These are phyloP conservation scores for Vipera latastei DNA, from an alignment of 2,797 vertebrate species.

Conservation along the genomic window DNA sequence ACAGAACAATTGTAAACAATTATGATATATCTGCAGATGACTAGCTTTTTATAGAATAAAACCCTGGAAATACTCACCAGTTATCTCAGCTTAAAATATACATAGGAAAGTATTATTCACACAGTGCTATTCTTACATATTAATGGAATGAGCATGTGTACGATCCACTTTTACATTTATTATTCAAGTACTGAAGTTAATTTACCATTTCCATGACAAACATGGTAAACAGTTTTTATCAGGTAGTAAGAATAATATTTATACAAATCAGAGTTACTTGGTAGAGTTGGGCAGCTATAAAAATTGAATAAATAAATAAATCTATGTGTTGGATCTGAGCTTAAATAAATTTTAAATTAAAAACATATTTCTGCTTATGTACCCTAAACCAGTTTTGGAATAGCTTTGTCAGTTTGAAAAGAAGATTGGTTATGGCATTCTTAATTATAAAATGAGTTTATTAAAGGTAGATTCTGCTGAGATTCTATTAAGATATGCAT, in stretches of 20 bases:
- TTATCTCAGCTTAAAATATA: not conserved
- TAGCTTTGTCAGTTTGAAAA: slow-evolving; percentile 39
- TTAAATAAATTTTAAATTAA: slow-evolving; percentile 13
- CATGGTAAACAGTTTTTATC: not conserved
- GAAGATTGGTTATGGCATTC: slow-evolving; percentile 19
- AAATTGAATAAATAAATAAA: not conserved
- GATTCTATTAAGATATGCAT: slow-evolving; percentile 45
- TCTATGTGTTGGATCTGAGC: not conserved
- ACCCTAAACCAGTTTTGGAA: not conserved
- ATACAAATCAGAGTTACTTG: not conserved
- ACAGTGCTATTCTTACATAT: not conserved
- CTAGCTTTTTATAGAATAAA: not conserved
- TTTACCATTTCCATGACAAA: not conserved
- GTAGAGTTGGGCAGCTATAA: not conserved
- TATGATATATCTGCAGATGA: not conserved
- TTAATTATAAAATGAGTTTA: slow-evolving; percentile 48
- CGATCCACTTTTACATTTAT: not conserved
- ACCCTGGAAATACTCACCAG: not conserved
- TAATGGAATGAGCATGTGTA: not conserved
- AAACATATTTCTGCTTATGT: slow-evolving; percentile 17
- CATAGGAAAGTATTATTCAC: not conserved
- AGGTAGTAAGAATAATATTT: slow-evolving; percentile 1
- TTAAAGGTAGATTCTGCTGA: slow-evolving; percentile 30
- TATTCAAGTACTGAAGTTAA: not conserved
- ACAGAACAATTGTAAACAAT: not conserved